Percentiles rank a stretch among this genome's conserved stretches.
phyloP scores from a whole-genome alignment of 23 tunicate genomes.

The Halocynthia roretzi region DNA sequence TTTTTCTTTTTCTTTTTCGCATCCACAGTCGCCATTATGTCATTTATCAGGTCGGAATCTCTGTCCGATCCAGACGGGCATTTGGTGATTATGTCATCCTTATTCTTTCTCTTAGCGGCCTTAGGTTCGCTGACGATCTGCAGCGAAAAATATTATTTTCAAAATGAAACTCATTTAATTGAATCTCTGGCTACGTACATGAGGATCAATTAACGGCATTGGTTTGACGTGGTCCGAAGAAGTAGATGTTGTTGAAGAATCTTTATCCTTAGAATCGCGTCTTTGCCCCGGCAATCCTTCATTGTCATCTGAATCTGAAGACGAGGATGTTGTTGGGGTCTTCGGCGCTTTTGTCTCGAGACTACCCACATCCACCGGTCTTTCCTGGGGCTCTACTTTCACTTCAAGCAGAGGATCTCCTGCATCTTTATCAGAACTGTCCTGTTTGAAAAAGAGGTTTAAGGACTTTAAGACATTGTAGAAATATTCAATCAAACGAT shows the following conservation, averaged over 20 bases:
- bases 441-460: too few relatives aligned
- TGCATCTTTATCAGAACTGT: too few relatives aligned
- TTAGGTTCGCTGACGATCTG: neutral
- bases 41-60: neutral
- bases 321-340: neutral
- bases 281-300: neutral
- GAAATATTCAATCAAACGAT: too few relatives aligned
- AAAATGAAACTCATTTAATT: neutral
- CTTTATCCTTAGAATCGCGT: neutral
- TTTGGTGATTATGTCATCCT: neutral
- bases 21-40: constrained; percentile 11
- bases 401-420: neutral
- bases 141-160: neutral
- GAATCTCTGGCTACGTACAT: neutral
- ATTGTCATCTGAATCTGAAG: neutral
- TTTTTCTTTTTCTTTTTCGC: constrained; percentile 8
- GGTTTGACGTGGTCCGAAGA: too few relatives aligned
- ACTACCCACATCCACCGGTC: constrained; percentile 1
- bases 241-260: too few relatives aligned
- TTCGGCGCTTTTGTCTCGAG: neutral
- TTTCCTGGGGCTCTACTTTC: neutral
- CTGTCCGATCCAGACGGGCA: neutral
- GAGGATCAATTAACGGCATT: neutral
- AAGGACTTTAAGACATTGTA: too few relatives aligned
- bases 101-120: neutral